These are phyloP conservation scores for Stegostoma tigrinum DNA, from an alignment of 2,113 vertebrate species.

Conservation along the genomic window DNA sequence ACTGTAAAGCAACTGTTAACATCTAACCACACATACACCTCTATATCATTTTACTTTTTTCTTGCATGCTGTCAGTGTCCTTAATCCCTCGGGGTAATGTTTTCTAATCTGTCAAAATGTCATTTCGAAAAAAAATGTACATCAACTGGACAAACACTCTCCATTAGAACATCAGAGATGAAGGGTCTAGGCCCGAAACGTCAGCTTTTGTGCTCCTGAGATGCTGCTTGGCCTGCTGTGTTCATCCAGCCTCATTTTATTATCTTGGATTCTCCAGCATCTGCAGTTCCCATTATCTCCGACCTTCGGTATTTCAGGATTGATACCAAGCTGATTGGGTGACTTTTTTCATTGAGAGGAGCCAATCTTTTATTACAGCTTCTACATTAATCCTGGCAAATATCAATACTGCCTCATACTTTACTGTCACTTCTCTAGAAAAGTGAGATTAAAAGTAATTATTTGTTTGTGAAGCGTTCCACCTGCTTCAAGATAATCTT, in stretches of 20 bases:
- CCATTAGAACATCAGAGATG: too few species aligned
- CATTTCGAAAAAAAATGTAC: too few species aligned
- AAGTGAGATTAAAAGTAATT: background rate
- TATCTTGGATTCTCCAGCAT: too few species aligned
- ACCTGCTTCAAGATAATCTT: background rate
- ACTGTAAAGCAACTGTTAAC: background rate
- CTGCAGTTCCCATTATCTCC: too few species aligned
- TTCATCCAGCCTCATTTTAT: too few species aligned
- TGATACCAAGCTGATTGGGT: background rate
- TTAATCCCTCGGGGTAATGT: background rate
- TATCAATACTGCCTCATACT: background rate
- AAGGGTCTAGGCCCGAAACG: too few species aligned
- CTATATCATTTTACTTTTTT: too few species aligned
- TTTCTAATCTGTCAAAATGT: background rate
- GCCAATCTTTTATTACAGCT: background rate
- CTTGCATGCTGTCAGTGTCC: background rate
- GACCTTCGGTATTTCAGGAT: background rate
- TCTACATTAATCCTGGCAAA: background rate
- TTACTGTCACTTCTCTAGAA: background rate
- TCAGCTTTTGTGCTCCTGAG: too few species aligned
- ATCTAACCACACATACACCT: background rate
- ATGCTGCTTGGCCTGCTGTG: too few species aligned
- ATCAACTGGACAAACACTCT: too few species aligned
- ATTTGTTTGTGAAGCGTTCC: too few species aligned
- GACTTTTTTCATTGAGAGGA: background rate